These are phyloP conservation scores for Centrocercus urophasianus DNA, from an alignment of 2,113 vertebrate species.

Conservation along the genomic window DNA sequence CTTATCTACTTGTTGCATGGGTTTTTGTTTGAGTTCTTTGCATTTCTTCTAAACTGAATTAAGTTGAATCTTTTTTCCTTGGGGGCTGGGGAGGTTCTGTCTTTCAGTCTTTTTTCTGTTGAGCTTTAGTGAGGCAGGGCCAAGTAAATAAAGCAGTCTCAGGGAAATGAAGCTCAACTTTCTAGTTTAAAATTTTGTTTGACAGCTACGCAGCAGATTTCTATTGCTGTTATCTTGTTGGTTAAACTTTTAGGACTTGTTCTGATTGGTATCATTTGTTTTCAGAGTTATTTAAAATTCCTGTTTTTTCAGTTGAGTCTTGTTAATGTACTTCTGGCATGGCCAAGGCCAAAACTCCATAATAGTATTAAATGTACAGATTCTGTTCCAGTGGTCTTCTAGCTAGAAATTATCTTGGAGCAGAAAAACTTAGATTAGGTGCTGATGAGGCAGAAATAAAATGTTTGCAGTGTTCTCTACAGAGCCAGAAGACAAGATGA, in stretches of 20 bases:
- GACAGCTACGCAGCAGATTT: not conserved
- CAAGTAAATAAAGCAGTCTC: not conserved
- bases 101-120: not conserved
- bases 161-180: not conserved
- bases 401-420: not conserved
- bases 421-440: not conserved
- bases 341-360: not conserved
- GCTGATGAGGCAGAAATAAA: not conserved
- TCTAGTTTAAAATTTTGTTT: not conserved
- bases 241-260: not conserved
- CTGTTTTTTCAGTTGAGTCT: not conserved
- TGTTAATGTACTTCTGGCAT: not conserved
- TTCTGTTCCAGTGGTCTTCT: not conserved
- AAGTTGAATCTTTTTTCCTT: not conserved
- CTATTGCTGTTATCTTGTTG: not conserved
- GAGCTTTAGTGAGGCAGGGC: not conserved
- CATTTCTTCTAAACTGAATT: not conserved
- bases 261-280: not conserved
- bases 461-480: not conserved
- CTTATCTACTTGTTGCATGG: constrained; percentile 22
- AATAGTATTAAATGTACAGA: not conserved
- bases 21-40: constrained; percentile 36
- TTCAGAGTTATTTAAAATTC: not conserved
- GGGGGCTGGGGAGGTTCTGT: not conserved
- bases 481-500: not conserved